These are phyloP conservation scores for Mus spretus DNA, from an alignment of 2,797 vertebrate species.

Conservation along the genomic window DNA sequence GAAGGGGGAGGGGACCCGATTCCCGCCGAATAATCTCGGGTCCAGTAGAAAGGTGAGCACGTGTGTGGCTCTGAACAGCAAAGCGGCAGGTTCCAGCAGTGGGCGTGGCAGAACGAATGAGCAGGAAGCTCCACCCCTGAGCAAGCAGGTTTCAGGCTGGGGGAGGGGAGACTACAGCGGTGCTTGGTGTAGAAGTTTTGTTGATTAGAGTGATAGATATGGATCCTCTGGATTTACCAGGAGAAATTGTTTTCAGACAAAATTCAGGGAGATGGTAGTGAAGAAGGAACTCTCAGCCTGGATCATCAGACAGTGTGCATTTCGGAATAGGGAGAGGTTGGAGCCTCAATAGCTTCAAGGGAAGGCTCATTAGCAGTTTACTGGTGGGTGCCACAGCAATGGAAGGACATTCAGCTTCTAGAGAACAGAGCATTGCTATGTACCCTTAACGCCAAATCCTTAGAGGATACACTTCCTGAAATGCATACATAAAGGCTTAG, in stretches of 20 bases:
- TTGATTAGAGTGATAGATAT: not conserved
- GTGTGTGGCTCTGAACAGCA: too few species aligned
- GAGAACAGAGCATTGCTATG: not conserved
- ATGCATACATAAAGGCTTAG: rapidly evolving
- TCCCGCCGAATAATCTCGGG: too few species aligned
- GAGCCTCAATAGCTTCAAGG: rapidly evolving
- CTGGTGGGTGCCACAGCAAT: not conserved
- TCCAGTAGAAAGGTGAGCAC: too few species aligned
- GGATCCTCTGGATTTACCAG: not conserved
- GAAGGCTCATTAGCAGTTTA: not conserved
- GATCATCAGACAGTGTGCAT: not conserved
- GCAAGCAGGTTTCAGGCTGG: too few species aligned
- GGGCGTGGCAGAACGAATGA: too few species aligned
- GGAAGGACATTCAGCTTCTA: not conserved
- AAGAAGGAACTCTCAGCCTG: not conserved
- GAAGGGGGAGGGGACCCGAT: too few species aligned
- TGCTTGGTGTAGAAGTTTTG: not conserved
- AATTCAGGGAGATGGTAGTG: not conserved
- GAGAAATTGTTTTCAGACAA: not conserved
- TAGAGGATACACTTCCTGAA: not conserved
- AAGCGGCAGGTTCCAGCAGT: too few species aligned
- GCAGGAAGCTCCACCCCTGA: too few species aligned
- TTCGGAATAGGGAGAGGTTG: not conserved
- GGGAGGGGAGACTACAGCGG: too few species aligned
- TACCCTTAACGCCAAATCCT: not conserved